phyloP scores from a whole-genome alignment of 2,888 invertebrate genomes.

The Diarsia brunnea region DNA sequence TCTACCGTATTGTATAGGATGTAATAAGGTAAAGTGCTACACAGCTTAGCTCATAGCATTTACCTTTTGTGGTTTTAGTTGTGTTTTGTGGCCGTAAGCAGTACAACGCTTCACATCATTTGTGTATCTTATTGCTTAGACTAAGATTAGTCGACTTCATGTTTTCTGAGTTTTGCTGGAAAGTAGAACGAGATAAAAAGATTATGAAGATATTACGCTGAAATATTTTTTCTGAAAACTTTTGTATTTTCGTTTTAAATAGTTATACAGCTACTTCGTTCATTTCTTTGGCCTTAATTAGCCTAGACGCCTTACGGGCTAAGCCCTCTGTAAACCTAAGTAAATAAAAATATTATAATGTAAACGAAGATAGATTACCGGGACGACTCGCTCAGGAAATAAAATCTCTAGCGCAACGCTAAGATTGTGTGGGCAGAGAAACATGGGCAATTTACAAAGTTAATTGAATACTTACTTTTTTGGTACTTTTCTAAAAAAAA shows the following conservation, averaged over 20 bases:
- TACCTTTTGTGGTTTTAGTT: background rate
- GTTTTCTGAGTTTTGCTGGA: background rate
- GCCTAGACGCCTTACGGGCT: background rate
- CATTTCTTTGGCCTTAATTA: constrained; percentile 24
- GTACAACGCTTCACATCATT: background rate
- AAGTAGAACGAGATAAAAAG: background rate
- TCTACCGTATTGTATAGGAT: background rate
- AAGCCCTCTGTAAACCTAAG: constrained; percentile 3
- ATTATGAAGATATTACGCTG: background rate
- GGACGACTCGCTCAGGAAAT: constrained; percentile 46
- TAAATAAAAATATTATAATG: constrained; percentile 46
- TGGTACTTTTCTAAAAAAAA: background rate
- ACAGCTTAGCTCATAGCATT: constrained; percentile 10
- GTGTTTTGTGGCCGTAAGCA: constrained; percentile 1
- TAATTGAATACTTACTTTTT: constrained; percentile 28
- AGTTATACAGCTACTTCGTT: constrained; percentile 3
- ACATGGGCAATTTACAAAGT: background rate
- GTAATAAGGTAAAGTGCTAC: constrained; percentile 8
- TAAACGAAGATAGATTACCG: constrained; percentile 54
- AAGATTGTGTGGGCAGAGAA: constrained; percentile 14
- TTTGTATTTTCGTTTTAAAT: background rate
- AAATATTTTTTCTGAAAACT: background rate
- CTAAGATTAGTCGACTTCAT: background rate
- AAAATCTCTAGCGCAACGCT: constrained; percentile 8
- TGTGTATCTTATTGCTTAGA: background rate